Evolutionary conservation across 2,888 invertebrate species (phyloP), one percentile per base, ranked within the genome.

Genomic region (Chloroclysta siterata): DNA sequence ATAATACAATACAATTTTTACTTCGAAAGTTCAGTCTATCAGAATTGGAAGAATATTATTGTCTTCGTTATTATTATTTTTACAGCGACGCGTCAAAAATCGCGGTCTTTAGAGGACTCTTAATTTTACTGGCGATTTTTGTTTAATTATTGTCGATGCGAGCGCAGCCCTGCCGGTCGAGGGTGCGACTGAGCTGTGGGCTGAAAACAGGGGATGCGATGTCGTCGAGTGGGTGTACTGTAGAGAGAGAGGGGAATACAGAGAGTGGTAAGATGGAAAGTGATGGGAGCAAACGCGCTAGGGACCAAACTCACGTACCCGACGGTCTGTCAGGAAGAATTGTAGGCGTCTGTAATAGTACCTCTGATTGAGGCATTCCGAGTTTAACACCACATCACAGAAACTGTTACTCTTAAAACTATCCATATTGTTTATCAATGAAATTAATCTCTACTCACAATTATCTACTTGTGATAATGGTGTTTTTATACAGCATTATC

Each of bases 311-410:
- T 82, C 81, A 81, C 84, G 84, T 85, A 84, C 69, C 78, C 77
- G 36, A 50, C 53, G 79, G 61, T 73, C 76, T 77, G 79, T 72
- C 82, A 86, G 87, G 84, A 87, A 84, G 85, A 86, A 85, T 82
- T 84, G 88, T 88, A 87, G 88, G 89, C 89, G 88, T 85, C 77
- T 73, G 84, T 84, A 83, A 85, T 85, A 84, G 80, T 85, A 84
- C 81, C 81, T 82, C 78, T 83, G 83, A 88, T 85, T 84, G 83
- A 82, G 85, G 82, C 81, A 83, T 80, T 83, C 84, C 80, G 81
- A 86, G 84, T 87, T 87, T 83, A 83, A 86, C 85, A 44, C 11
- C 46, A 14, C 15, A 46, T 46, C 6, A 33, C 2, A 6, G 29
- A 5, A 29, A n/a, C n/a, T n/a, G n/a, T n/a, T n/a, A n/a, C n/a